phyloP scores from a whole-genome alignment of 2,113 vertebrate genomes.

The Leucosticte australis region DNA sequence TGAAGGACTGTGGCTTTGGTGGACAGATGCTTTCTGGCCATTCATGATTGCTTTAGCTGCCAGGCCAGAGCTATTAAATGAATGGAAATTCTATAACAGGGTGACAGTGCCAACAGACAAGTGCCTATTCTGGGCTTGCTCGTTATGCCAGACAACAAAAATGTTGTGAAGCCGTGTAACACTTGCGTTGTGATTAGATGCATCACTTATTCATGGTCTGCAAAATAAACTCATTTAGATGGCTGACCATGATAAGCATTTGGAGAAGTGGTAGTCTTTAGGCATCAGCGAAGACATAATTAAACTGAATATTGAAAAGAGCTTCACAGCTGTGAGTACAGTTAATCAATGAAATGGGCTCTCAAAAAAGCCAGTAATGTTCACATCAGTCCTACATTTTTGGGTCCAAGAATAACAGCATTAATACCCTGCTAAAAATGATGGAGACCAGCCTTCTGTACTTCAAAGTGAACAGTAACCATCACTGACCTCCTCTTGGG shows the following conservation, averaged over 20 bases:
- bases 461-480: not conserved
- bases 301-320: constrained; percentile 9
- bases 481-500: not conserved
- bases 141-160: not conserved
- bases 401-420: not conserved
- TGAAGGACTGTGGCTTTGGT: not conserved
- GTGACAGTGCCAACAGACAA: not conserved
- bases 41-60: not conserved
- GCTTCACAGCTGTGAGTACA: not conserved
- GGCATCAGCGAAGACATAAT: not conserved
- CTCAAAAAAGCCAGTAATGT: not conserved
- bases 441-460: not conserved
- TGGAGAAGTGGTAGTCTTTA: constrained; percentile 7
- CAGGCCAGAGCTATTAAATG: not conserved
- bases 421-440: not conserved
- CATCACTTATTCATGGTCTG: not conserved
- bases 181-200: constrained; percentile 9
- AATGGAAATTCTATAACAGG: not conserved
- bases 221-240: constrained; percentile 28
- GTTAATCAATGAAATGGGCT: not conserved
- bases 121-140: not conserved
- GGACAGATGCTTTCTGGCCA: not conserved
- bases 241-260: not conserved
- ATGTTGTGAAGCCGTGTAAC: not conserved
- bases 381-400: not conserved